Evolutionary conservation across 2,797 vertebrate genomes (phyloP).

Genomic region (Anolis apletophallus): DNA sequence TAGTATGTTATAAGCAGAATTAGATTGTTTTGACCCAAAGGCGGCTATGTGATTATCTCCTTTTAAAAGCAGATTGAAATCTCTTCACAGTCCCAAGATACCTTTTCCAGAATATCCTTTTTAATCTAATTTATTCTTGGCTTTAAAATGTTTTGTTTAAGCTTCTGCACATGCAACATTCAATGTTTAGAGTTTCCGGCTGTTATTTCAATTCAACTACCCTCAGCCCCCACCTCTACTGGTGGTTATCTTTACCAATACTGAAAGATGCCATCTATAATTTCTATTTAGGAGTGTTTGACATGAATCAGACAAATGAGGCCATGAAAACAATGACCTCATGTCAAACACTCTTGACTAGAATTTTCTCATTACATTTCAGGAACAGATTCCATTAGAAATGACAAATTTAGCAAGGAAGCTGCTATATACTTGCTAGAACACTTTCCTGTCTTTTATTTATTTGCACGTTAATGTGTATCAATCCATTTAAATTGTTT

Average conservation of each 20-base stretch:
- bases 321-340: rapidly evolving
- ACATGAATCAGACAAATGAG: conserved; percentile 30
- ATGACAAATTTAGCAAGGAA: neutral
- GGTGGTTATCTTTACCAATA: neutral
- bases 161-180: neutral
- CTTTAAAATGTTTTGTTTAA: neutral
- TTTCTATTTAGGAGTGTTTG: conserved; percentile 22
- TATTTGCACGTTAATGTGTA: neutral
- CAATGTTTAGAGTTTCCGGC: neutral
- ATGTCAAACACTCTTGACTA: neutral
- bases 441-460: neutral
- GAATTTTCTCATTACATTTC: conserved; percentile 9
- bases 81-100: neutral
- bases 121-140: neutral
- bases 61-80: conserved; percentile 23
- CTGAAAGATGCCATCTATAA: conserved; percentile 18
- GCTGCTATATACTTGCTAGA: neutral
- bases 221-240: neutral
- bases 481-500: neutral
- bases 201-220: neutral
- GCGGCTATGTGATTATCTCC: conserved; percentile 2
- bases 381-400: neutral
- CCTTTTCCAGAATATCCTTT: neutral
- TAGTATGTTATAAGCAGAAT: conserved; percentile 24
- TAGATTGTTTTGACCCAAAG: conserved; percentile 34